phyloP scores from a whole-genome alignment of 1,140 invertebrate species.

The Colletes latitarsis region DNA sequence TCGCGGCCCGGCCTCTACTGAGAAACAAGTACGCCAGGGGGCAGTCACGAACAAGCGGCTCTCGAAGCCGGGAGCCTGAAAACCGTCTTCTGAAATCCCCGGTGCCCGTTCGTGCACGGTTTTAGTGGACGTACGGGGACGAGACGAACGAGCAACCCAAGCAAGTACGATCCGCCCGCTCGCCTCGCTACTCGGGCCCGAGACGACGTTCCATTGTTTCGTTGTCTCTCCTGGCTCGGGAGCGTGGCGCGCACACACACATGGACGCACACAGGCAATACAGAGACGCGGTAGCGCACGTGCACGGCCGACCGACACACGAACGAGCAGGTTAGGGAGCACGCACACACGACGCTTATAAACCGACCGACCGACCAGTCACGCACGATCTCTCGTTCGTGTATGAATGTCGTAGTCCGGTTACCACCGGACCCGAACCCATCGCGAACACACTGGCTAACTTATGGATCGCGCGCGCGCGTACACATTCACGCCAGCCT shows the following conservation, averaged over 20 bases:
- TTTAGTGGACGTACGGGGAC: constrained; percentile 16
- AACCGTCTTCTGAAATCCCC: constrained; percentile 42
- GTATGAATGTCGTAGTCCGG: constrained; percentile 49
- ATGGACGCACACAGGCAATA: background rate
- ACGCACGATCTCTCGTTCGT: constrained; percentile 50
- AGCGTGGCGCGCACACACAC: constrained; percentile 31
- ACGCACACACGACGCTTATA: constrained; percentile 1
- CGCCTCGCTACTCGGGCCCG: constrained; percentile 22
- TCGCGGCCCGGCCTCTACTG: constrained; percentile 48
- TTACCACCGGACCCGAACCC: constrained; percentile 46
- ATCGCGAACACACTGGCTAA: constrained; percentile 3
- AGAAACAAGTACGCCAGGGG: constrained; percentile 51
- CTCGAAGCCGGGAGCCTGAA: constrained; percentile 45
- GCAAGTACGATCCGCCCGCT: constrained; percentile 34
- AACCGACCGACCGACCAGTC: constrained; percentile 43
- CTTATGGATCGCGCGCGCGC: background rate
- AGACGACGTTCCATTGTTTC: constrained; percentile 51
- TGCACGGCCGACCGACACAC: constrained; percentile 34
- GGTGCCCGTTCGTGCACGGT: constrained; percentile 15
- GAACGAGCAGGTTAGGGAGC: constrained; percentile 22
- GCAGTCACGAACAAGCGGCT: constrained; percentile 50
- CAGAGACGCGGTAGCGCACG: constrained; percentile 27
- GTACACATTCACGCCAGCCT: background rate
- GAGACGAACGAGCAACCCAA: constrained; percentile 18
- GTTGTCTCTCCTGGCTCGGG: constrained; percentile 40